Evolutionary conservation across 2,113 vertebrate genomes (phyloP).

Genomic region (Podocnemis expansa): DNA sequence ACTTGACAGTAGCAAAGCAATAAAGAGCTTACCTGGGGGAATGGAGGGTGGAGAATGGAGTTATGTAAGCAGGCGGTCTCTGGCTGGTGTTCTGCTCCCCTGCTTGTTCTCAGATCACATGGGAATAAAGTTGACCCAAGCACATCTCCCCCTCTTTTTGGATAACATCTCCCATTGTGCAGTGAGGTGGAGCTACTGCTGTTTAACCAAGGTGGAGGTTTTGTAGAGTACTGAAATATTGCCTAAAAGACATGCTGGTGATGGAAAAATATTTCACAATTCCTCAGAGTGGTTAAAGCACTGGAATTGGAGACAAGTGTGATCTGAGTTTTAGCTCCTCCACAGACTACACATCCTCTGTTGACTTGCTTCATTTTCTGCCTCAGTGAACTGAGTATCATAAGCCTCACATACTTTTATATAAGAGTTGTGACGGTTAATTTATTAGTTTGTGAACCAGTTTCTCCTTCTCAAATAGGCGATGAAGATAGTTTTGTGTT

Average conservation of each 20-base stretch:
- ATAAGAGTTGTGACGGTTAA: neutral
- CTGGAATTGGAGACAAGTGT: neutral
- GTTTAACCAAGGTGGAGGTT: neutral
- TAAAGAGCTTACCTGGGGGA: neutral
- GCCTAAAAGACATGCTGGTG: neutral
- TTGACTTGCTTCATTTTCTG: neutral
- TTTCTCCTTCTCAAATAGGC: neutral
- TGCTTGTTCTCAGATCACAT: neutral
- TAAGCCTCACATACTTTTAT: neutral
- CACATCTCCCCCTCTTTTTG: neutral
- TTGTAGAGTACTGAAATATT: neutral
- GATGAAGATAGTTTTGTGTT: neutral
- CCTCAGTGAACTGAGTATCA: neutral
- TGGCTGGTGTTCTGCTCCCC: neutral
- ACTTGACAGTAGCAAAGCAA: neutral
- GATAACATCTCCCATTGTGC: neutral
- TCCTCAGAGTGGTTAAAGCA: neutral
- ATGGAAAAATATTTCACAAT: neutral
- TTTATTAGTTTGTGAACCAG: neutral
- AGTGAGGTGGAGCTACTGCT: neutral
- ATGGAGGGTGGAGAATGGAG: neutral
- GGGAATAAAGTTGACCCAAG: neutral
- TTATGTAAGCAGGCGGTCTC: neutral
- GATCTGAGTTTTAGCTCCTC: neutral
- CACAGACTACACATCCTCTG: neutral